These are phyloP conservation scores for Origma solitaria DNA, from an alignment of 2,113 vertebrate genomes.

Conservation along the genomic window DNA sequence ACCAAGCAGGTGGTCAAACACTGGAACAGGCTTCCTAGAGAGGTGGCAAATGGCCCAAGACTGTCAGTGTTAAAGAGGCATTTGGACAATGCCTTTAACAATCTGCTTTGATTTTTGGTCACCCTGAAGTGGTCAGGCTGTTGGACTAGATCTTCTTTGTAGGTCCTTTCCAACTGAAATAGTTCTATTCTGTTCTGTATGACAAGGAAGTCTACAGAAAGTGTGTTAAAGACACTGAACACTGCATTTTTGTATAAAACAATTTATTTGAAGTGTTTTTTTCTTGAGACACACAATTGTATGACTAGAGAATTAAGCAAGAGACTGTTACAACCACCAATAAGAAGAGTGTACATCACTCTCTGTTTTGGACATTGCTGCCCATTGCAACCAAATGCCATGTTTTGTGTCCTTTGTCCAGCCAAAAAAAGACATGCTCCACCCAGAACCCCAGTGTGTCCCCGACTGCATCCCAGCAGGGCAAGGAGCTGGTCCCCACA, in stretches of 20 bases:
- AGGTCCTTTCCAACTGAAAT: neutral
- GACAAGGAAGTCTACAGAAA: neutral
- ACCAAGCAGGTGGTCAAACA: neutral
- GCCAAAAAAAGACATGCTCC: neutral
- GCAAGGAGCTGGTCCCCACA: neutral
- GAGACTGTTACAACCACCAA: neutral
- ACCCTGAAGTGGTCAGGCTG: neutral
- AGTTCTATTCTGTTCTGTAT: neutral
- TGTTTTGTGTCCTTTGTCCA: neutral
- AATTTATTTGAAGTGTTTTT: neutral
- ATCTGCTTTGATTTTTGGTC: neutral
- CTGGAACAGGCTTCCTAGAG: neutral
- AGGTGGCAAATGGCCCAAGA: neutral
- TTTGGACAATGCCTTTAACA: neutral
- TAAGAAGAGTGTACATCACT: neutral
- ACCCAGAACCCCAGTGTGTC: fast-evolving
- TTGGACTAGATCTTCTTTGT: neutral
- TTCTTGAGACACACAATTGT: neutral
- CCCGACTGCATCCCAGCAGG: fast-evolving
- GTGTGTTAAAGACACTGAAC: neutral
- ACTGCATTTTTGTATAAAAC: neutral
- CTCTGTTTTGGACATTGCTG: neutral
- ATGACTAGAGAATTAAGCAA: neutral
- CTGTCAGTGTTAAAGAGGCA: neutral
- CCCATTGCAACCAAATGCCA: neutral